A percentile compares a stretch with the other conserved stretches of the same genome.
These are phyloP conservation scores for Labroides dimidiatus DNA, from an alignment of 2,797 vertebrate species.

Conservation along the genomic window DNA sequence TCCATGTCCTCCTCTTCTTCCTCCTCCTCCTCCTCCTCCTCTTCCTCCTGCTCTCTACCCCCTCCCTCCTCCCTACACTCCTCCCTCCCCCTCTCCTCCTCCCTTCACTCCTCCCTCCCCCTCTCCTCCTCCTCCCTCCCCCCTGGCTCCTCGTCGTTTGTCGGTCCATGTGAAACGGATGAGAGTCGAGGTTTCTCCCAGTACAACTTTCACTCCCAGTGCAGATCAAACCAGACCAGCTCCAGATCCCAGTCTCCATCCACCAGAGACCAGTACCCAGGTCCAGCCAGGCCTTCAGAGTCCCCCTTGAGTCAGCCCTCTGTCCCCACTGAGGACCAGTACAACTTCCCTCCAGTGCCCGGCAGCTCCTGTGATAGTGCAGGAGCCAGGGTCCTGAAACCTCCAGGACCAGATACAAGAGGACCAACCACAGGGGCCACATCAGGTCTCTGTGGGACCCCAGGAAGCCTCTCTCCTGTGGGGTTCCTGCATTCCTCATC, in stretches of 20 bases:
- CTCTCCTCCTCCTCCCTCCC: conserved; percentile 1
- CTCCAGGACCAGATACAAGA: too few species aligned
- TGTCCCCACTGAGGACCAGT: conserved; percentile 63
- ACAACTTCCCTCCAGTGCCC: conserved; percentile 23
- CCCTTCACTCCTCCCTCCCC: conserved; percentile 9
- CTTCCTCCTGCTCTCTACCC: conserved; percentile 30
- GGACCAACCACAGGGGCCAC: background rate
- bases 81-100: background rate
- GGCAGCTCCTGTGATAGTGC: background rate
- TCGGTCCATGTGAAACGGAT: conserved; percentile 80
- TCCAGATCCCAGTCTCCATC: conserved; percentile 3
- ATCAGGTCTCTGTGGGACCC: background rate
- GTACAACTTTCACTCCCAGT: conserved; percentile 48
- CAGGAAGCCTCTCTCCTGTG: conserved; percentile 37
- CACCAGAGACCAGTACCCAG: background rate
- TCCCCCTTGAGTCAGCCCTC: conserved; percentile 26
- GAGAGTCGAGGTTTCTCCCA: conserved; percentile 83
- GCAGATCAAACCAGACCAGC: conserved; percentile 23
- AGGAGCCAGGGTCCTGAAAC: too few species aligned
- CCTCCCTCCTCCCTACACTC: conserved; percentile 50
- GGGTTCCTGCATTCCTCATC: conserved; percentile 34
- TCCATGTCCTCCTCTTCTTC: conserved; percentile 31
- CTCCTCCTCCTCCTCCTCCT: conserved; percentile 31
- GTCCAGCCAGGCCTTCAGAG: background rate
- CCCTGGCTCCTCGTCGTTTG: conserved; percentile 16